Percentiles rank a stretch among this genome's conserved stretches.
phyloP scores from a whole-genome alignment of 2,888 invertebrate genomes.

The Ectemnius cavifrons region DNA sequence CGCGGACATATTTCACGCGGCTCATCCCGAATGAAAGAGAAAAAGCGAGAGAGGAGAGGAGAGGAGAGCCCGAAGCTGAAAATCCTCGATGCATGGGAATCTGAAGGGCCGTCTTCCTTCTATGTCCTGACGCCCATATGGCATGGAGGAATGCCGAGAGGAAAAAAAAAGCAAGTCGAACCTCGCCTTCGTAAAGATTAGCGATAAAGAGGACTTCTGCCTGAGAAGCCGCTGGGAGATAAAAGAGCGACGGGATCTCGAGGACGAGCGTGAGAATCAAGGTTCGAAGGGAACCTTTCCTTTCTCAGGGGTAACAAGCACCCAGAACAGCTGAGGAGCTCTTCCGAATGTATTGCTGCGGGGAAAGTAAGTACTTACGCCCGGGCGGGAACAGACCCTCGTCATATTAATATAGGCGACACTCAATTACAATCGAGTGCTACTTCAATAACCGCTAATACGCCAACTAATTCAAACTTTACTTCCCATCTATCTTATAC shows the following conservation, averaged over 20 bases:
- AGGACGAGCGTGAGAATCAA: conserved; percentile 71
- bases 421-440: background rate
- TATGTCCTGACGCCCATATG: conserved; percentile 11
- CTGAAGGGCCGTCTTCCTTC: conserved; percentile 12
- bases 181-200: conserved; percentile 39
- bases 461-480: no score
- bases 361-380: background rate
- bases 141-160: conserved; percentile 36
- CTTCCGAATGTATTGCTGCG: conserved; percentile 8
- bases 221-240: conserved; percentile 46
- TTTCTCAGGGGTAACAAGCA: conserved; percentile 73
- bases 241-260: conserved; percentile 22
- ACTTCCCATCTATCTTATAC: no score
- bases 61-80: conserved; percentile 30
- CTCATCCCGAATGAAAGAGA: conserved; percentile 16
- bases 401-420: background rate
- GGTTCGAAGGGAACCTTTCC: conserved; percentile 69
- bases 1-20: conserved; percentile 22
- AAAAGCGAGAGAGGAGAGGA: background rate
- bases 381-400: conserved; percentile 2
- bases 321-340: conserved; percentile 69
- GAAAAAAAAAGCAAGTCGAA: conserved; percentile 36
- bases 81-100: conserved; percentile 27
- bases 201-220: conserved; percentile 29
- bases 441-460: no score